Evolutionary conservation across 2,888 invertebrate species (phyloP), one percentile per base, ranked within the genome.

Genomic region (Phortica magna): DNA sequence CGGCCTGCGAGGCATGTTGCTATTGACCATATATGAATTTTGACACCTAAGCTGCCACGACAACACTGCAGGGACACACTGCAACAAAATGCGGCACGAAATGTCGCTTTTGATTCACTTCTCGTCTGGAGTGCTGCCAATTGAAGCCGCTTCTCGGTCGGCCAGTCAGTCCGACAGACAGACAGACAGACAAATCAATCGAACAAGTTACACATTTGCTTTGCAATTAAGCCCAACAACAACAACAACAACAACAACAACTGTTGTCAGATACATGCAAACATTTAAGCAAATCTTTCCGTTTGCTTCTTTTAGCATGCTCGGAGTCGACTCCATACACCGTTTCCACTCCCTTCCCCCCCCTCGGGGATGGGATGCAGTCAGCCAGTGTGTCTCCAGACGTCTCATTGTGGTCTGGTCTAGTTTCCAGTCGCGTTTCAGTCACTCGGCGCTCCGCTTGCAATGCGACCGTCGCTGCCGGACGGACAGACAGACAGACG

Each of bases 381-480:
- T 64, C 64, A 64, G 64, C 31, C 64, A 64, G 64, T 64, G 31
- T 64, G 64, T 64, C 64, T 64, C 64, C 64, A 64, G 64, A 64
- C 64, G 39, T 10, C 10, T 9, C 64, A 64, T 64, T 64, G 64
- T 64, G 64, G 64, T 64, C 64, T 64, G 31, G 12, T 39, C 31
- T 48, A 64, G 7, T 64, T 64, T 64, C 10, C 5, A 22, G 64
- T 64, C 14, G 48, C 48, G 31, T 64, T 14, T 64, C 31, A 14
- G 31, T 31, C 39, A 31, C 64, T 64, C 31, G 9, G 64, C 5
- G 31, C 5, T 31, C 31, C 31, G 31, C 31, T 31, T 31, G 31
- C 31, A 31, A 4, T 31, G 31, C 31, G 31, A 31, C 31, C 5
- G 31, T 31, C 31, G 31, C 31, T 31, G 31, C n/a, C n/a, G n/a